Base-by-base conservation (phyloP, 2,113 vertebrate genomes). In the Machaerirhynchus nigripectus region DNA sequence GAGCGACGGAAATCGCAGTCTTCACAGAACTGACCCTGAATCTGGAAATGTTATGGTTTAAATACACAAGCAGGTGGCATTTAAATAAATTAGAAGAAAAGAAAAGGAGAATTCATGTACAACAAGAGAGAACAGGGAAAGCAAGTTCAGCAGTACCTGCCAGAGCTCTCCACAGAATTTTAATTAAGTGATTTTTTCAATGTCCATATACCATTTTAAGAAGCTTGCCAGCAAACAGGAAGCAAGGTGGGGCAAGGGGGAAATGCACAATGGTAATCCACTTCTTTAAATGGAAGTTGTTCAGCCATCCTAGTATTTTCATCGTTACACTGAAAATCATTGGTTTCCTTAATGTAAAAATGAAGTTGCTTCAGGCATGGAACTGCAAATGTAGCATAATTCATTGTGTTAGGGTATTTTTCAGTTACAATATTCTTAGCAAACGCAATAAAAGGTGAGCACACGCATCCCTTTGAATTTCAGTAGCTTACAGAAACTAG, bases 401-500 rank as follows among this genome's bases (percentile, higher is more conserved):
- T 95, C 87, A 95, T 78, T 93, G 78, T 64, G 56, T 57, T 75
- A 87, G 69, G 78, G 40, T 85, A 93, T 77, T 84, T 93, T 96
- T 91, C 89, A 90, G 71, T 84, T 95, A 91, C 78, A 93, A 88
- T 65, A 97, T 61, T 69, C 70, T 95, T 90, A 95, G 90, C 47
- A 93, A 96, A 96, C 92, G 92, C 84, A 96, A 91, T 91, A 93
- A 92, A 82, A 95, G 53, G 70, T 89, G 69, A 94, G 23, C 63
- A 83, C 30, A 70, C 65, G 56, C 31, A 85, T 84, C 53, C 82
- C 70, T 88, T 95, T 97, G 86, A 97, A 96, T 89, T 94, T 86
- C 85, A 87, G 69, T 28, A 91, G 70, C 89, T 95, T 92, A 95
- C 22, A 87, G 85, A 94, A 93, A 40, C 89, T 75, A 93, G 47